These are phyloP conservation scores for Eulemur rubriventer DNA, from an alignment of 2,797 vertebrate species.

Conservation along the genomic window DNA sequence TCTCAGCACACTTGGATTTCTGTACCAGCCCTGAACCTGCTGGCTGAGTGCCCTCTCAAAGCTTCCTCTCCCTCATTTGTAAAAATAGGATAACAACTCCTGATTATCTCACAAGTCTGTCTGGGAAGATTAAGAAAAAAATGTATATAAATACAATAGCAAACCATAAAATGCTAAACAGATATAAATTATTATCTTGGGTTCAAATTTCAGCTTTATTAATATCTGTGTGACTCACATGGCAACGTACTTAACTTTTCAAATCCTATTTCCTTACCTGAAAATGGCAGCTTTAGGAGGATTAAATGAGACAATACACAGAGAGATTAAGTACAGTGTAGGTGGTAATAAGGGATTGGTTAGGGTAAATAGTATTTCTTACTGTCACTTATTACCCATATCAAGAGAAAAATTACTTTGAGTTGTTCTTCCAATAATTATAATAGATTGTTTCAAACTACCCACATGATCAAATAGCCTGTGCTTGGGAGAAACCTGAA, in stretches of 20 bases:
- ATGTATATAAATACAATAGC: not conserved
- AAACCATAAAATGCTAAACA: not conserved
- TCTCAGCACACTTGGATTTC: not conserved
- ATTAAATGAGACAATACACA: not conserved
- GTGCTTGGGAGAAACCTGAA: not conserved
- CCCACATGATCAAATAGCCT: not conserved
- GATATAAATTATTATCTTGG: not conserved
- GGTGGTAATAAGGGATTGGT: not conserved
- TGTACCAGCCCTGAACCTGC: not conserved
- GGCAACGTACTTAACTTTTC: conserved; percentile 19
- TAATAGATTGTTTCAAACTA: not conserved
- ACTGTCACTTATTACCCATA: not conserved
- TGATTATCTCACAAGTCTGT: not conserved
- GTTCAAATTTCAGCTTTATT: conserved; percentile 25
- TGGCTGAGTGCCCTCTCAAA: not conserved
- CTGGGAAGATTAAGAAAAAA: not conserved
- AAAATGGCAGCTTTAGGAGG: conserved; percentile 12
- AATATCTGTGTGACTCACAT: not conserved
- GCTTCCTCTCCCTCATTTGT: not conserved
- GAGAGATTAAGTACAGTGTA: not conserved
- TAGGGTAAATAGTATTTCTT: not conserved
- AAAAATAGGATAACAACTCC: not conserved
- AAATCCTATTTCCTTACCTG: conserved; percentile 19
- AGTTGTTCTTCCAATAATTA: conserved; percentile 8
- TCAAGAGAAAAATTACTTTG: not conserved